A percentile compares a stretch with the other conserved stretches of the same genome.
phyloP scores from a whole-genome alignment of 2,888 invertebrate genomes.

The Hydroisotoma schaefferi region DNA sequence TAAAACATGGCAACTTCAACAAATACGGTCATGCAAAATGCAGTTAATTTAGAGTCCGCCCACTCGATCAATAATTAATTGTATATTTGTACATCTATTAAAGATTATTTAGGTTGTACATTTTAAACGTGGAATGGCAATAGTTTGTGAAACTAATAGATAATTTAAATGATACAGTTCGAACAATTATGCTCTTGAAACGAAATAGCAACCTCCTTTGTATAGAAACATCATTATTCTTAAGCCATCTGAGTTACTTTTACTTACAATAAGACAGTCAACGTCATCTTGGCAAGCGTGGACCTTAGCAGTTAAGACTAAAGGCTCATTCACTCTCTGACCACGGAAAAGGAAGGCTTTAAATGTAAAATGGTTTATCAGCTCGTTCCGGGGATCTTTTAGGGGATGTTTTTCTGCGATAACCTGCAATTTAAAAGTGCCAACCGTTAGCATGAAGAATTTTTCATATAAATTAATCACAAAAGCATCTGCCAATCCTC shows the following conservation, averaged over 20 bases:
- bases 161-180: no score
- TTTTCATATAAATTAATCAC: not conserved
- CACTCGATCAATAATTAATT: no score
- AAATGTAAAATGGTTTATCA: slow-evolving; percentile 47
- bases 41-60: no score
- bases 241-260: not conserved
- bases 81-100: no score
- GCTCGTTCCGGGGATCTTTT: slow-evolving; percentile 45
- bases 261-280: slow-evolving; percentile 37
- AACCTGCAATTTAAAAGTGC: no score
- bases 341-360: slow-evolving; percentile 48
- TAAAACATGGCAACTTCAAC: not conserved
- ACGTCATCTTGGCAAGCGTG: slow-evolving; percentile 45
- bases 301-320: slow-evolving; percentile 47
- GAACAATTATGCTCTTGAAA: no score
- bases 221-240: not conserved
- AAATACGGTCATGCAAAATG: not conserved
- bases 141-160: no score
- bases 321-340: slow-evolving; percentile 46
- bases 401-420: slow-evolving; percentile 46
- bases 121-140: no score
- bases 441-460: not conserved
- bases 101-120: no score
- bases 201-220: no score
- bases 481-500: no score